A percentile compares a stretch with the other conserved stretches of the same genome.
These are phyloP conservation scores for Sebastes oblongus DNA, from an alignment of 2,797 vertebrate species.

Conservation along the genomic window DNA sequence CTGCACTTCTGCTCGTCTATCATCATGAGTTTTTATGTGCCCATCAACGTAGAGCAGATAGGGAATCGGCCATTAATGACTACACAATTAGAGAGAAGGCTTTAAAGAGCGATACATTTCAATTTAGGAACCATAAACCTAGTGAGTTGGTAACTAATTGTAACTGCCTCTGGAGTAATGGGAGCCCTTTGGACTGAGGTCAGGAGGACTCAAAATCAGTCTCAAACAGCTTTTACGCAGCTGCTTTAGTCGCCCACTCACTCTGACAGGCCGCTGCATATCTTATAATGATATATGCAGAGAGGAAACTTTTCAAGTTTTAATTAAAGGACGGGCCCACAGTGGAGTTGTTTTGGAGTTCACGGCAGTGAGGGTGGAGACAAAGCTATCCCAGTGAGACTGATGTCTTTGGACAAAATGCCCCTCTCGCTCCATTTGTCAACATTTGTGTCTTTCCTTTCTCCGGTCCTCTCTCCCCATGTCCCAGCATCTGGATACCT, in stretches of 20 bases:
- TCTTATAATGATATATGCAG: slow-evolving; percentile 41
- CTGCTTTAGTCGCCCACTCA: slow-evolving; percentile 62
- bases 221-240: slow-evolving; percentile 91
- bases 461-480: slow-evolving; percentile 38
- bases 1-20: slow-evolving; percentile 57
- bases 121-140: slow-evolving; percentile 78
- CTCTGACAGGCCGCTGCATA: slow-evolving; percentile 42
- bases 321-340: slow-evolving; percentile 53
- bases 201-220: slow-evolving; percentile 93
- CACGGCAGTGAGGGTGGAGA: slow-evolving; percentile 39
- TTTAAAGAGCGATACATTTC: slow-evolving; percentile 76
- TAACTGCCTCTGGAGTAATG: slow-evolving; percentile 66
- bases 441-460: slow-evolving; percentile 48
- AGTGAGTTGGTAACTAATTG: slow-evolving; percentile 77
- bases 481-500: slow-evolving; percentile 74
- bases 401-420: slow-evolving; percentile 72
- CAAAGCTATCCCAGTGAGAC: slow-evolving; percentile 56
- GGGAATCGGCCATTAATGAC: slow-evolving; percentile 73
- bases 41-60: slow-evolving; percentile 74
- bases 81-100: slow-evolving; percentile 74
- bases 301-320: slow-evolving; percentile 55
- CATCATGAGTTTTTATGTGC: slow-evolving; percentile 71
- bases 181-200: slow-evolving; percentile 78
- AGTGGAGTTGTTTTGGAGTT: slow-evolving; percentile 58
- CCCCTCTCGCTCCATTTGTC: slow-evolving; percentile 69